Base-by-base conservation (phyloP, 64 coral and sea anemone species). In the Montipora cactus region DNA sequence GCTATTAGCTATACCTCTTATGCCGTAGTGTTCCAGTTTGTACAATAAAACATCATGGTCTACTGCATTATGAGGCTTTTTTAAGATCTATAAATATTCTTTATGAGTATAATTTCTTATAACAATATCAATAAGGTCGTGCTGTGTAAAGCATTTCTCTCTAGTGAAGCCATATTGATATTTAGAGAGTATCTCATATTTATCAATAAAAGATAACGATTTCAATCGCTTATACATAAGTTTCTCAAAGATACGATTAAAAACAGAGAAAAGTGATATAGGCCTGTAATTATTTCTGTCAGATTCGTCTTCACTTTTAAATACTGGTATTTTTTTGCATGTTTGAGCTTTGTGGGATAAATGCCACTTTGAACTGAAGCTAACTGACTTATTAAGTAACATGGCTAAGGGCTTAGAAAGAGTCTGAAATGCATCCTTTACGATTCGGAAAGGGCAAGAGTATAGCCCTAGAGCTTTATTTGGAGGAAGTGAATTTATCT, bases 191-290 rank as follows among this genome's bases (percentile, higher is more conserved):
- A 77, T 77, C 11, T 47, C 75, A 45, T 77, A 46, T 46, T 77
- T 77, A 47, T 8, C 28, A 9, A 47, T 45, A 77, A 46, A 77
- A 45, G 75, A 49, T 45, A 37, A 37, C 37, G 37, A 37, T 37
- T 77, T 77, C 0, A 77, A 37, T 37, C 28, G 44, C 12, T 77
- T 45, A 11, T 12, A 77, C 75, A 44, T 77, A 46, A 77, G 10
- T 77, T 77, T 77, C 13, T 46, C 75, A 46, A 77, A 77, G 13
- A 77, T 77, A 14, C 75, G 23, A 77, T 46, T 77, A 45, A 77
- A 77, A 4, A 55, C 37, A 37, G 37, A 37, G 37, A 37, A 37
- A 37, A 37, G 37, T 37, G 37, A 37, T 37, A 37, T 37, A 0
- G 37, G 37, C 37, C 37, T 37, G 37, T 37, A 37, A 37, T 37